Percentiles rank a stretch among this genome's conserved stretches.
Conservation (phyloP, 2,888 invertebrate species). For the Spilarctia lutea region DNA sequence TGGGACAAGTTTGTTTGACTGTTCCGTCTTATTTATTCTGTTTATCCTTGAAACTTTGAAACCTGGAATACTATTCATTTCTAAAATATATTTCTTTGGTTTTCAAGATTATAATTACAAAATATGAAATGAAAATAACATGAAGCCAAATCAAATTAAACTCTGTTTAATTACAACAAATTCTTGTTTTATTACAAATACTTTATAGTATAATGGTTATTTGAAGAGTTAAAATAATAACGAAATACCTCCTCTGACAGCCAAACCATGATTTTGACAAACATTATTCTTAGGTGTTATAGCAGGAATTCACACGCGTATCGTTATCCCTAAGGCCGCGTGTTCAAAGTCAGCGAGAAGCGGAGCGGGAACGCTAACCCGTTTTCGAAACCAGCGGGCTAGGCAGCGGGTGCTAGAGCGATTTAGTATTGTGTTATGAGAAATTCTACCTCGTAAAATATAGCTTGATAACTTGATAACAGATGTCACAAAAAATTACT, state of each 20-base stretch:
- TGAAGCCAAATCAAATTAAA: background rate
- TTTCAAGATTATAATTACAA: background rate
- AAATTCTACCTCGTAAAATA: no score
- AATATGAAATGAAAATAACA: background rate
- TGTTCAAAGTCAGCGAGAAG: no score
- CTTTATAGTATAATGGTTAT: background rate
- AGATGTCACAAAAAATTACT: no score
- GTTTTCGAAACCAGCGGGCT: no score
- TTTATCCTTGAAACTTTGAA: constrained; percentile 5
- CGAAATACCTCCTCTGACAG: background rate
- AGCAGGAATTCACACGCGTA: no score
- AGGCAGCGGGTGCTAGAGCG: no score
- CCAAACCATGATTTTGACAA: background rate
- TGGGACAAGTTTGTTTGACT: constrained; percentile 31
- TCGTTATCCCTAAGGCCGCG: no score
- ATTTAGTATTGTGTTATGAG: no score
- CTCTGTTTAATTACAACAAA: background rate
- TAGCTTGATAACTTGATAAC: no score
- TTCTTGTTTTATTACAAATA: background rate
- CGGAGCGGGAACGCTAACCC: no score
- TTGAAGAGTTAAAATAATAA: background rate
- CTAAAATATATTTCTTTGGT: background rate
- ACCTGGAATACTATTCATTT: background rate
- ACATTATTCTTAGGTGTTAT: background rate
- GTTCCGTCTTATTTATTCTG: constrained; percentile 13